phyloP scores from a whole-genome alignment of 2,797 vertebrate genomes.

The Crocidura indochinensis region DNA sequence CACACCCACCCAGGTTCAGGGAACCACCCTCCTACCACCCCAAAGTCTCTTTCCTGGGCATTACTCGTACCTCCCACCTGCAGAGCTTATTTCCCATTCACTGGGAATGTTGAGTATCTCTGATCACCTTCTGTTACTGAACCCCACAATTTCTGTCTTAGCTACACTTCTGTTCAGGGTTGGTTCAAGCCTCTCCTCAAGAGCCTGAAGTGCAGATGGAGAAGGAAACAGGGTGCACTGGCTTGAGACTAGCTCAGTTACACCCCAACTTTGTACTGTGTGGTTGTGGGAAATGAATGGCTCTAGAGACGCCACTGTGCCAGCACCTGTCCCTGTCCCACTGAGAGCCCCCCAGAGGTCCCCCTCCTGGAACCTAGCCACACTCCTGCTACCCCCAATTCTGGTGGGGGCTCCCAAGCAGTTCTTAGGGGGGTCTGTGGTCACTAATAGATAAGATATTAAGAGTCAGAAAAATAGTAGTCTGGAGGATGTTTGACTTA shows the following conservation, averaged over 20 bases:
- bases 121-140: not conserved
- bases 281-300: not conserved
- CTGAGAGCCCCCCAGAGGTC: no score
- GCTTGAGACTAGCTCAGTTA: not conserved
- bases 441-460: no score
- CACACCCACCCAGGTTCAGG: not conserved
- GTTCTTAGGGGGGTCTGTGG: no score
- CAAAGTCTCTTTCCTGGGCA: fast-evolving
- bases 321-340: no score
- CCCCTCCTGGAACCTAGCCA: no score
- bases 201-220: not conserved
- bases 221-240: not conserved
- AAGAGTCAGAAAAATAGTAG: no score
- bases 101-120: not conserved
- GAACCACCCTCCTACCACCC: not conserved
- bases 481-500: no score
- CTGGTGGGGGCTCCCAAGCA: no score
- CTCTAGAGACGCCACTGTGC: not conserved
- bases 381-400: no score
- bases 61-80: not conserved
- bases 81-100: no score
- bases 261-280: not conserved
- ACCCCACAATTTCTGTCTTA: not conserved
- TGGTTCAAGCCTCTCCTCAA: not conserved
- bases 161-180: not conserved